Percentiles rank a stretch among this genome's conserved stretches.
Conservation (phyloP, 1,140 invertebrate genomes). For the Ptiloglossa arizonensis region DNA sequence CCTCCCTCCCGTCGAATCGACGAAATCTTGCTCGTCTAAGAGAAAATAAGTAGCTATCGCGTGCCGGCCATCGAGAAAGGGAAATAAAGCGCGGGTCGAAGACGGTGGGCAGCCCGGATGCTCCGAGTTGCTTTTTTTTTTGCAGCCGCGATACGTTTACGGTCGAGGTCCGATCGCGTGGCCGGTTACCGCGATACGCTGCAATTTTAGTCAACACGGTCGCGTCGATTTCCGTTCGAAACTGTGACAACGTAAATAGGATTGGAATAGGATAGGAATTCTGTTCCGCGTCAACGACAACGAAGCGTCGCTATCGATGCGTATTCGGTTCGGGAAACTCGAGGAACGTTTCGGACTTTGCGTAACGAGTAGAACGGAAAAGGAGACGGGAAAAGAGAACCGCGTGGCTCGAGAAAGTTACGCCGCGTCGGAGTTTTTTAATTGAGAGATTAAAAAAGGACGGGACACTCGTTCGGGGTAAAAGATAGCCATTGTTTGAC, state of each 20-base stretch:
- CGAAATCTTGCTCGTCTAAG: slow-evolving; percentile 1
- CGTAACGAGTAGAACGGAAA: not conserved
- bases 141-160: too few species aligned
- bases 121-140: not conserved
- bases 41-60: slow-evolving; percentile 41
- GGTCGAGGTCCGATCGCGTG: too few species aligned
- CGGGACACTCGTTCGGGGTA: slow-evolving; percentile 54
- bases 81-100: not conserved
- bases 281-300: too few species aligned
- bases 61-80: slow-evolving; percentile 15
- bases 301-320: too few species aligned
- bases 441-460: slow-evolving; percentile 68
- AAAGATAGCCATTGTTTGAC: slow-evolving; percentile 78
- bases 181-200: too few species aligned
- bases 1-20: not conserved
- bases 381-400: not conserved
- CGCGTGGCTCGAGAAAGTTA: not conserved
- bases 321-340: too few species aligned
- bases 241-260: too few species aligned
- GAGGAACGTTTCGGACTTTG: not conserved
- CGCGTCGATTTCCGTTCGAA: too few species aligned
- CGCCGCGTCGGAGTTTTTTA: slow-evolving; percentile 41
- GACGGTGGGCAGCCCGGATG: not conserved
- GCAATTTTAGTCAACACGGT: too few species aligned
- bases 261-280: too few species aligned